phyloP scores from a whole-genome alignment of 2,888 invertebrate genomes.

The Coecobrya sp. region DNA sequence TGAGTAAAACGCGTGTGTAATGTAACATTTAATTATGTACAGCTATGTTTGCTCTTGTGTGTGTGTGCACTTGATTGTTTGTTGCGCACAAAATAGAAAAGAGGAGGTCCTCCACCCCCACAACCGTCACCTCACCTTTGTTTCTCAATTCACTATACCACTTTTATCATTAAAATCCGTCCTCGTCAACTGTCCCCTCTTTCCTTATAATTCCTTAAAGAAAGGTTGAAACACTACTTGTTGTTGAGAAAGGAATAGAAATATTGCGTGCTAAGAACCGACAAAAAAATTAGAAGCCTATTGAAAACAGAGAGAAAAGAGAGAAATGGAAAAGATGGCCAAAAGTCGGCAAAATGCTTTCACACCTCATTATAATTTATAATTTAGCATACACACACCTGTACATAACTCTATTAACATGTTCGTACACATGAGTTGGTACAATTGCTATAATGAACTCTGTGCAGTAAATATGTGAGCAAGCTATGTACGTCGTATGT shows the following conservation, averaged over 20 bases:
- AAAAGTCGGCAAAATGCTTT: constrained; percentile 56
- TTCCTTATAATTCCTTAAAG: not conserved
- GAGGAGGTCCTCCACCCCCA: constrained; percentile 54
- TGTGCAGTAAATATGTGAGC: no score
- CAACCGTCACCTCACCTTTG: constrained; percentile 26
- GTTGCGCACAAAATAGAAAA: not conserved
- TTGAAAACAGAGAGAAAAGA: not conserved
- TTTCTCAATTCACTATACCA: not conserved
- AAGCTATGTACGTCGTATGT: not conserved
- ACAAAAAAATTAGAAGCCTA: not conserved
- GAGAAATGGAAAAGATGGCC: not conserved
- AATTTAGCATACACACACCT: constrained; percentile 10
- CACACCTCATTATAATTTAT: constrained; percentile 71
- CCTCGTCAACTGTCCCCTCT: not conserved
- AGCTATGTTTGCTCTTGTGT: constrained; percentile 55
- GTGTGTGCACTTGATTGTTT: constrained; percentile 9
- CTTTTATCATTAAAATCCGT: not conserved
- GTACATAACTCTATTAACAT: no score
- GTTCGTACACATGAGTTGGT: no score
- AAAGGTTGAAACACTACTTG: no score
- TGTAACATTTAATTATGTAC: constrained; percentile 30
- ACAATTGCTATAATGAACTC: no score
- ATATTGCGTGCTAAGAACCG: not conserved
- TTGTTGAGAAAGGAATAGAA: not conserved
- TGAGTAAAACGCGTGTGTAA: not conserved